Percentiles rank a stretch among this genome's conserved stretches.
Evolutionary conservation across 92 coral and sea anemone species (phyloP).

Genomic region (Porites lobata): DNA sequence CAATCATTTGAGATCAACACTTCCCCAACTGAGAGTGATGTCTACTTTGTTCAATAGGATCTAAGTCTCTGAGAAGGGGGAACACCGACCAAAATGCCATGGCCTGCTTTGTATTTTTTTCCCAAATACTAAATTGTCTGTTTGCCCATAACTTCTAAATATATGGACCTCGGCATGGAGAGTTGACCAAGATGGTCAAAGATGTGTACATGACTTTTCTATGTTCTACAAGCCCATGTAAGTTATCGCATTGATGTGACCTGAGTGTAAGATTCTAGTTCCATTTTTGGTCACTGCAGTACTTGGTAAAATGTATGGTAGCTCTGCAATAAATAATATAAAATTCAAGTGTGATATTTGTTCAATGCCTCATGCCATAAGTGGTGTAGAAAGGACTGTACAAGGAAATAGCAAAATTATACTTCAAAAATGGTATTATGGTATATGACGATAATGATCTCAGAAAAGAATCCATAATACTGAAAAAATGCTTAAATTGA

Average conservation of each 20-base stretch:
- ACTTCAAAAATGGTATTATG: slow-evolving; percentile 2
- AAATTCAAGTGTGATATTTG: slow-evolving; percentile 3
- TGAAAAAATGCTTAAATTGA: background rate
- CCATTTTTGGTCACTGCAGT: background rate
- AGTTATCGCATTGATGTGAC: background rate
- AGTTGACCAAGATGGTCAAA: background rate
- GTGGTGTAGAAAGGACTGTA: slow-evolving; percentile 8
- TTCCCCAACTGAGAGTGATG: background rate
- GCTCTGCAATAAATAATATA: slow-evolving; percentile 1
- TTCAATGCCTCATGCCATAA: slow-evolving; percentile 3
- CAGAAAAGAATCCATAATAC: too few species aligned
- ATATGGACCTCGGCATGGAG: background rate
- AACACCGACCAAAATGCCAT: background rate
- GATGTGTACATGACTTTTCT: background rate
- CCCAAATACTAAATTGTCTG: background rate
- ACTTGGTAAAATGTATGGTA: background rate
- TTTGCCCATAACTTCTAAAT: background rate
- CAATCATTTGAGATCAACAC: background rate
- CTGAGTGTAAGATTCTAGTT: background rate
- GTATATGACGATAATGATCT: background rate
- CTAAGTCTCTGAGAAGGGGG: background rate
- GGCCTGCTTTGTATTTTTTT: background rate
- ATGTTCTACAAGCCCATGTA: background rate
- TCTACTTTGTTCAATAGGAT: too few species aligned
- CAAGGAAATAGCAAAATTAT: background rate